phyloP scores from a whole-genome alignment of 2,797 vertebrate genomes.

The Paedocypris micromegethes region DNA sequence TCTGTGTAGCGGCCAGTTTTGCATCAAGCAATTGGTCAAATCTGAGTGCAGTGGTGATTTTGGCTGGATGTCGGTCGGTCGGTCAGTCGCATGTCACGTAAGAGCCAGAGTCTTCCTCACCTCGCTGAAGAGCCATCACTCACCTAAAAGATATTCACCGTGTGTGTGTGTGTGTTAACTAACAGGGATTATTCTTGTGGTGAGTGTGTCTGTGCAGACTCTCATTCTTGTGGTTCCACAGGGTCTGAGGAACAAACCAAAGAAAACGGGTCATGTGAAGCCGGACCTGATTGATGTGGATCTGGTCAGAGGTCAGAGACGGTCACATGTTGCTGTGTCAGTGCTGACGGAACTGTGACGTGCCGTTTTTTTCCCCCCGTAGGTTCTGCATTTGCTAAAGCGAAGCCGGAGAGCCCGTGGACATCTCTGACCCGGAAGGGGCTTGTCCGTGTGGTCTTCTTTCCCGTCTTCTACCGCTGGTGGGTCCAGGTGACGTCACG shows the following conservation, averaged over 20 bases:
- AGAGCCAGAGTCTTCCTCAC: too few relatives aligned
- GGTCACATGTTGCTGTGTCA: too few relatives aligned
- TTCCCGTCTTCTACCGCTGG: slow-evolving; percentile 96
- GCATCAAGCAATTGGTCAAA: neutral
- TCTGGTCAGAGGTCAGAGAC: slow-evolving; percentile 87
- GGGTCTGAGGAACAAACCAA: slow-evolving; percentile 98
- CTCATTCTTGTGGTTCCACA: slow-evolving; percentile 53
- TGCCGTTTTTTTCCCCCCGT: neutral
- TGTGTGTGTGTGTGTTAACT: slow-evolving; percentile 26
- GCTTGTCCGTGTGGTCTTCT: slow-evolving; percentile 94
- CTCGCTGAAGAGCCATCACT: too few relatives aligned
- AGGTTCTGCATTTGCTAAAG: slow-evolving; percentile 98
- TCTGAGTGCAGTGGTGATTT: slow-evolving; percentile 38
- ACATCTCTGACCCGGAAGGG: slow-evolving; percentile 97
- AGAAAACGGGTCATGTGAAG: slow-evolving; percentile 98
- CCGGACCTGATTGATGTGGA: slow-evolving; percentile 98
- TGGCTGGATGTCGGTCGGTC: slow-evolving; percentile 38
- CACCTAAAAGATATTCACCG: too few relatives aligned
- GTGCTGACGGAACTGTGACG: neutral
- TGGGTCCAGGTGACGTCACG: slow-evolving; percentile 98
- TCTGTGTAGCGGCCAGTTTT: neutral
- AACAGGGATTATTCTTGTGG: neutral
- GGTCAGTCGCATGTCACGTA: too few relatives aligned
- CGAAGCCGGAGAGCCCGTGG: slow-evolving; percentile 98
- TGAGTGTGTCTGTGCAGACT: neutral